Base-by-base conservation (phyloP, 1,140 invertebrate genomes). In the Bombus waltoni region DNA sequence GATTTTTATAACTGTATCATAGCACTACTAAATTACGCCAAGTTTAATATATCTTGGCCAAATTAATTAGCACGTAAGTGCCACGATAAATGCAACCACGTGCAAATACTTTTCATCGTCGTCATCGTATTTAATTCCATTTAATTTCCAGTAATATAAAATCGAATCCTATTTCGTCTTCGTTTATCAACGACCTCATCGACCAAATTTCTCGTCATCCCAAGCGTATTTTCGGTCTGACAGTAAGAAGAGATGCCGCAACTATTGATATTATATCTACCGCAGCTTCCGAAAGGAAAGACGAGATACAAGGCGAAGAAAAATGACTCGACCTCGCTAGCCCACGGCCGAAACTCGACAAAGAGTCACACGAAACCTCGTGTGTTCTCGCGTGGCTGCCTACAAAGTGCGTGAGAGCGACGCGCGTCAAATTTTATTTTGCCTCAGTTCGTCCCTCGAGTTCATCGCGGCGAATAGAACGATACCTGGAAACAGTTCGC, bases 351-450 rank as follows among this genome's bases (percentile, higher is more conserved):
- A 77, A 77, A 35, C 40, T n/a, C 35, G 35, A 70, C 81, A 83
- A 83, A 83, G 81, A 68, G 38, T 68, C 62, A 76, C 73, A n/a
- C 73, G 81, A 77, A 40, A 66, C 62, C 81, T 13, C 28, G 62
- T 62, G 62, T 35, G 47, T 70, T 83, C 81, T 42, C 81, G 28
- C 28, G 35, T 57, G 42, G 62, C 62, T 40, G 35, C 6, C 22
- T 35, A 42, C 74, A 77, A 70, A 77, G 57, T 38, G 71, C n/a
- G 32, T 11, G 2, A 5, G n/a, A 4, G 18, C 22, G 81, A 77
- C 47, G 73, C 40, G 22, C n/a, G 44, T 57, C 28, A 65, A 83
- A 83, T 83, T 83, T 76, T 77, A 83, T 83, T 70, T 76, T 15
- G 38, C 25, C 44, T 32, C 42, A 32, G 68, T 77, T 57, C 62